These are phyloP conservation scores for Lagenorhynchus albirostris DNA, from an alignment of 2,113 vertebrate genomes.

Conservation along the genomic window DNA sequence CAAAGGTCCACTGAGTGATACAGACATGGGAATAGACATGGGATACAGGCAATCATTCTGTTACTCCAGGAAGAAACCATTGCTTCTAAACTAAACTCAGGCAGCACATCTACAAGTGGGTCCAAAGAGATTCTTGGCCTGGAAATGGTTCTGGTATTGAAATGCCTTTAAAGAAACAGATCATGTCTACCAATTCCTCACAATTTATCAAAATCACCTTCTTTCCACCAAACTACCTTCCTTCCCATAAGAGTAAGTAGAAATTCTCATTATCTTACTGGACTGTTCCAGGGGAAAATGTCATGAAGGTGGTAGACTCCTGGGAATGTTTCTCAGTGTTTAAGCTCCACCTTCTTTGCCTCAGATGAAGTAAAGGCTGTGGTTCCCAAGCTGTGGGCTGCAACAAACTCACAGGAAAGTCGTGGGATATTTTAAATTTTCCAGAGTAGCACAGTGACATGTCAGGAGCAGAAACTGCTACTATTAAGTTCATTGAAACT, in stretches of 20 bases:
- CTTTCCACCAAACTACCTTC: neutral
- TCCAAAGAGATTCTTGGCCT: neutral
- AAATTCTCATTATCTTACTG: neutral
- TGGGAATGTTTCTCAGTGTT: neutral
- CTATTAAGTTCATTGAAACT: neutral
- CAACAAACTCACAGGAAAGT: neutral
- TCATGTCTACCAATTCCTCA: neutral
- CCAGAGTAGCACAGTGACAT: neutral
- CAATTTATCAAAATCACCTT: neutral
- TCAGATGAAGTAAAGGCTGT: neutral
- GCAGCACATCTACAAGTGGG: neutral
- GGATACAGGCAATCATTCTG: accelerated
- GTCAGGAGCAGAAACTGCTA: neutral
- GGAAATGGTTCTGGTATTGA: neutral
- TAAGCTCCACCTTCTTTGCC: neutral
- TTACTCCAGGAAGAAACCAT: neutral
- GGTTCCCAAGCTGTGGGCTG: neutral
- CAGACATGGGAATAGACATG: neutral
- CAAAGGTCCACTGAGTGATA: neutral
- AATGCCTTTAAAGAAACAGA: neutral
- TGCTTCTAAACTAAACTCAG: neutral
- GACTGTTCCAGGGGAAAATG: neutral
- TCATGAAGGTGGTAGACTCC: neutral
- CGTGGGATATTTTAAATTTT: neutral
- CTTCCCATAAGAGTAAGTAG: neutral